Evolutionary conservation across 1,140 invertebrate genomes (phyloP).

Genomic region (Portunus trituberculatus): DNA sequence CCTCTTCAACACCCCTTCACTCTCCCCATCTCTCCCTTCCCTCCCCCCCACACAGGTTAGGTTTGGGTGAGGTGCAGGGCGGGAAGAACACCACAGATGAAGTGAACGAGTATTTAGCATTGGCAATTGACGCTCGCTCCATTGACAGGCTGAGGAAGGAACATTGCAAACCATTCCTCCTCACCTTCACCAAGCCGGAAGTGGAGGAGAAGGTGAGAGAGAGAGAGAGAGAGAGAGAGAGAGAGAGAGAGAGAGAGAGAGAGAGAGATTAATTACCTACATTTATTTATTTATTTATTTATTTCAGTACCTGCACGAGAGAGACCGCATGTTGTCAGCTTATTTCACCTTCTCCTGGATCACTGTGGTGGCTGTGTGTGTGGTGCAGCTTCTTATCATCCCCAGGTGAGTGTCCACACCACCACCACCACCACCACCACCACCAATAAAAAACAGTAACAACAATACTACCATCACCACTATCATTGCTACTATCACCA

Average conservation of each 20-base stretch:
- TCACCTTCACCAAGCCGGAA: slow-evolving; percentile 89
- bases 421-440: slow-evolving; percentile 13
- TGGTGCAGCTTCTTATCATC: slow-evolving; percentile 86
- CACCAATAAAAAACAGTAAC: neutral
- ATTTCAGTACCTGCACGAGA: slow-evolving; percentile 87
- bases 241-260: too few species aligned
- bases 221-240: too few species aligned
- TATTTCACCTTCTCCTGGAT: slow-evolving; percentile 92
- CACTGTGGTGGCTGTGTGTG: slow-evolving; percentile 85
- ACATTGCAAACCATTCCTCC: slow-evolving; percentile 90
- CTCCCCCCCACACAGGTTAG: neutral
- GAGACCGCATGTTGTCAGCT: slow-evolving; percentile 90
- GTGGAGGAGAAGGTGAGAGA: slow-evolving; percentile 87
- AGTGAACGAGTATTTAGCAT: slow-evolving; percentile 96
- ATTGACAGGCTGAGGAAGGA: slow-evolving; percentile 92
- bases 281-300: neutral
- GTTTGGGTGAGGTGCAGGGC: slow-evolving; percentile 79
- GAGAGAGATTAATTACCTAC: too few species aligned
- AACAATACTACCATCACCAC: neutral
- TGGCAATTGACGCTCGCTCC: slow-evolving; percentile 96
- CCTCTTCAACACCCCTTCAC: neutral
- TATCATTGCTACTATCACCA: neutral
- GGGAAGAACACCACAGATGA: slow-evolving; percentile 89
- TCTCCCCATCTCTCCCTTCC: neutral
- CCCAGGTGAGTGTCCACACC: slow-evolving; percentile 84